phyloP scores from a whole-genome alignment of 2,113 vertebrate genomes.

The Neodontobutis hainanensis region DNA sequence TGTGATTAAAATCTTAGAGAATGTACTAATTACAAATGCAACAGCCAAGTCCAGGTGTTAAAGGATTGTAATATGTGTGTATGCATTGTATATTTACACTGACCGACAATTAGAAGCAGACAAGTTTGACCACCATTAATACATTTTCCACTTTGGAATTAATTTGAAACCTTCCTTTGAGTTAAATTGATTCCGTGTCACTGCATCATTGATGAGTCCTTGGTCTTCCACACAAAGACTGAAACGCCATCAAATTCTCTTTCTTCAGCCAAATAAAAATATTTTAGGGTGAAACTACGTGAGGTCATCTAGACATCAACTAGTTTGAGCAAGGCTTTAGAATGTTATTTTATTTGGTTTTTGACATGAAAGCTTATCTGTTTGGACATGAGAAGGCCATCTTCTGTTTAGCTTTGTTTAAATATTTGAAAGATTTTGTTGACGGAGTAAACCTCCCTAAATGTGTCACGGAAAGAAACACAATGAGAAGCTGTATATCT shows the following conservation, averaged over 20 bases:
- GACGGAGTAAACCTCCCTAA: no score
- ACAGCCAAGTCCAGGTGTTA: constrained; percentile 50
- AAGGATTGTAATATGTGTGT: constrained; percentile 51
- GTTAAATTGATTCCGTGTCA: constrained; percentile 72
- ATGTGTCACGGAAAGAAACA: no score
- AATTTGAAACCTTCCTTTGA: constrained; percentile 60
- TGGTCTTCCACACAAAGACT: constrained; percentile 33
- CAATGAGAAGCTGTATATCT: no score
- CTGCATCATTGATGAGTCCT: constrained; percentile 58
- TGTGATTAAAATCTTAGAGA: constrained; percentile 67
- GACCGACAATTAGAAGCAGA: constrained; percentile 53
- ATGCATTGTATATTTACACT: constrained; percentile 66
- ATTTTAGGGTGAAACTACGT: no score
- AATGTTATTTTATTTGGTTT: no score
- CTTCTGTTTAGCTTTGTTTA: no score
- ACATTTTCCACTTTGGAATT: constrained; percentile 56
- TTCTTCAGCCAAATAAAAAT: no score
- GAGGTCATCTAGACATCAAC: no score
- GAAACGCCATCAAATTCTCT: constrained; percentile 49
- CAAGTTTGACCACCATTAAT: constrained; percentile 61
- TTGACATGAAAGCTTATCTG: no score
- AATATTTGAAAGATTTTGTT: no score
- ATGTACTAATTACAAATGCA: constrained; percentile 62
- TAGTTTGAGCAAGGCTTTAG: no score
- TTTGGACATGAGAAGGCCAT: no score